Conservation (phyloP, 2,797 vertebrate species). For the Typhlichthys subterraneus region DNA sequence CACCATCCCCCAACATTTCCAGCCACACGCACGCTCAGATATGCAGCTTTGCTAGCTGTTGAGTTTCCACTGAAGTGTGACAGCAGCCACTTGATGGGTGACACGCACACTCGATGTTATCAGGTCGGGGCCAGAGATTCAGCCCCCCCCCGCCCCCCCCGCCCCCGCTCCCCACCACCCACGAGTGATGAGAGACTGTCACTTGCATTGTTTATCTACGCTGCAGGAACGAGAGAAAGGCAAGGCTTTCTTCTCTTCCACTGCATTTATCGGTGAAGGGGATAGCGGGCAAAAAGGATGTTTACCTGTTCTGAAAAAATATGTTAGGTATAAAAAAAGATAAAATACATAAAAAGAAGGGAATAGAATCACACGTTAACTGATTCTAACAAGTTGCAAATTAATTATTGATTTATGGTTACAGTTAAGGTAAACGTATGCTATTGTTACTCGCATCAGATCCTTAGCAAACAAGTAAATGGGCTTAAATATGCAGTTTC, state of each 20-base stretch:
- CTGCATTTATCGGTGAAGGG: slow-evolving; percentile 61
- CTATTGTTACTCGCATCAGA: not conserved
- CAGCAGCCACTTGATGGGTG: slow-evolving; percentile 92
- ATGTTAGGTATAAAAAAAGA: slow-evolving; percentile 1
- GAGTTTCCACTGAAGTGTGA: slow-evolving; percentile 97
- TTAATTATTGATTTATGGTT: not conserved
- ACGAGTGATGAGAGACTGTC: slow-evolving; percentile 88
- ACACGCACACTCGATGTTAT: slow-evolving; percentile 93
- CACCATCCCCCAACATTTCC: slow-evolving; percentile 51
- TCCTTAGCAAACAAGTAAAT: slow-evolving; percentile 16
- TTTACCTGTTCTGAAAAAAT: not conserved
- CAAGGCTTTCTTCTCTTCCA: slow-evolving; percentile 47
- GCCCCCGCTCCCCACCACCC: no score
- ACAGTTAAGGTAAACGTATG: not conserved
- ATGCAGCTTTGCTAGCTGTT: slow-evolving; percentile 73
- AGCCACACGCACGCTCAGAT: slow-evolving; percentile 26
- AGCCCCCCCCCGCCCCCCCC: slow-evolving; percentile 70
- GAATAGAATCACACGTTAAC: no score
- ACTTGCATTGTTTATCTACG: slow-evolving; percentile 92
- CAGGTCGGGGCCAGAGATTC: slow-evolving; percentile 85
- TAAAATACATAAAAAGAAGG: slow-evolving; percentile 1
- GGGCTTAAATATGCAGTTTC: slow-evolving; percentile 42
- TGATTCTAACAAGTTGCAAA: no score
- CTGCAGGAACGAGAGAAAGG: slow-evolving; percentile 53
- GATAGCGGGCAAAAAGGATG: slow-evolving; percentile 5